A percentile compares a stretch with the other conserved stretches of the same genome.
Evolutionary conservation across 2,797 vertebrate genomes (phyloP).

Genomic region (Xyrichtys novacula): DNA sequence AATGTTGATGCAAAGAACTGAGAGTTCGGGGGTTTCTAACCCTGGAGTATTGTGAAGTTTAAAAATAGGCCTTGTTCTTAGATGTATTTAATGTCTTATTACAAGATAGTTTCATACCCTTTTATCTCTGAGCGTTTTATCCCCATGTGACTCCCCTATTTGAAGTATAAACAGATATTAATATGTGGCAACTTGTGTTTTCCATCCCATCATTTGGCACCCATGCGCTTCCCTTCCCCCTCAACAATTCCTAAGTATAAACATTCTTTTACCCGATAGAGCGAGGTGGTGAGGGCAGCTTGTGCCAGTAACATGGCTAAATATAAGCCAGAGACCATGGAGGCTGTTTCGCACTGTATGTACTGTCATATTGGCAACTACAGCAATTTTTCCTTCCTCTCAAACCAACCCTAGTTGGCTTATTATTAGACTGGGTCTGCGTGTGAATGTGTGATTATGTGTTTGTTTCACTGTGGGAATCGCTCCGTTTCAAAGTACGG

Average conservation of each 20-base stretch:
- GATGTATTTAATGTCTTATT: conserved; percentile 2
- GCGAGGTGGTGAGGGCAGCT: conserved; percentile 17
- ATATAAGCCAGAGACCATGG: conserved; percentile 57
- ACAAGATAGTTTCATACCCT: neutral
- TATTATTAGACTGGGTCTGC: conserved; percentile 70
- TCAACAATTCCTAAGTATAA: conserved; percentile 58
- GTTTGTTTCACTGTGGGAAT: conserved; percentile 48
- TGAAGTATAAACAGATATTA: conserved; percentile 20
- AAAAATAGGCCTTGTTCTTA: neutral
- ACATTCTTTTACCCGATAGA: conserved; percentile 68
- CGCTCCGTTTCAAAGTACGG: conserved; percentile 63
- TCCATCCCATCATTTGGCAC: conserved; percentile 46
- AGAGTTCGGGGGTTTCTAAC: neutral
- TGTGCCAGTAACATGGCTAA: conserved; percentile 53
- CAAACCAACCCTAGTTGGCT: conserved; percentile 53
- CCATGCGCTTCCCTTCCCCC: conserved; percentile 31
- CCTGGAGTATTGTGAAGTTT: neutral
- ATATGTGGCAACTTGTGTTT: conserved; percentile 45
- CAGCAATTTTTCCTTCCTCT: conserved; percentile 69
- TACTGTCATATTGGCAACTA: conserved; percentile 49
- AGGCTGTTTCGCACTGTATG: conserved; percentile 51
- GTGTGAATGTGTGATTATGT: conserved; percentile 40
- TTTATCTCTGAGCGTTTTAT: neutral
- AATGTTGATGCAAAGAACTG: neutral
- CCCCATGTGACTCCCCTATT: conserved; percentile 1